A percentile compares a stretch with the other conserved stretches of the same genome.
These are phyloP conservation scores for Palythoa caribaeorum DNA, from an alignment of 92 coral and sea anemone species.

Conservation along the genomic window DNA sequence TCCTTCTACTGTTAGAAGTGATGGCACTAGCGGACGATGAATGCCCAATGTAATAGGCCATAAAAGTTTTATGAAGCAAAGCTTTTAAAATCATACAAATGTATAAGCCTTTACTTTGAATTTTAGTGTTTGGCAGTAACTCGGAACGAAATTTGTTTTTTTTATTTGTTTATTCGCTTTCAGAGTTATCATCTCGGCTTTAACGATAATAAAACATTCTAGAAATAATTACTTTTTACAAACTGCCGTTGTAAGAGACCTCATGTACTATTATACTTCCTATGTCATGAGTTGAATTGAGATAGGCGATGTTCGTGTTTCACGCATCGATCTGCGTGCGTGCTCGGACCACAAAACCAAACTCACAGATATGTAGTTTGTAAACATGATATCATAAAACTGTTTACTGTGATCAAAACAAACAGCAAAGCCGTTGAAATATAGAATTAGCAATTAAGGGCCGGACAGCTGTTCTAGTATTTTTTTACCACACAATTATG, in stretches of 20 bases:
- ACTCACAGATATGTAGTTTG: constrained; percentile 39
- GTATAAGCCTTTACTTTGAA: neutral
- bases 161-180: neutral
- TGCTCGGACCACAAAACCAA: constrained; percentile 3
- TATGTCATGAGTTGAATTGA: constrained; percentile 10
- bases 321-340: neutral
- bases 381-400: constrained; percentile 33
- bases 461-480: constrained; percentile 26
- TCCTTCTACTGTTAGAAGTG: constrained; percentile 1
- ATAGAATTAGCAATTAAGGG: constrained; percentile 36
- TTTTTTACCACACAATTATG: neutral
- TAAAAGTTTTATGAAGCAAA: constrained; percentile 46
- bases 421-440: constrained; percentile 8
- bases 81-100: neutral
- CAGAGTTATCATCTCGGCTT: constrained; percentile 16
- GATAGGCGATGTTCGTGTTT: neutral
- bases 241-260: constrained; percentile 1
- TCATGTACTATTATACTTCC: neutral
- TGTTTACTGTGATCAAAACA: constrained; percentile 49
- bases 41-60: neutral
- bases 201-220: neutral
- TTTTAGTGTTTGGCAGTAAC: neutral
- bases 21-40: neutral
- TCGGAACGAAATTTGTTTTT: neutral
- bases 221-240: neutral